Evolutionary conservation across 2,113 vertebrate species (phyloP), one percentile per base, ranked within the genome.

Genomic region (Clarias macrocephalus): DNA sequence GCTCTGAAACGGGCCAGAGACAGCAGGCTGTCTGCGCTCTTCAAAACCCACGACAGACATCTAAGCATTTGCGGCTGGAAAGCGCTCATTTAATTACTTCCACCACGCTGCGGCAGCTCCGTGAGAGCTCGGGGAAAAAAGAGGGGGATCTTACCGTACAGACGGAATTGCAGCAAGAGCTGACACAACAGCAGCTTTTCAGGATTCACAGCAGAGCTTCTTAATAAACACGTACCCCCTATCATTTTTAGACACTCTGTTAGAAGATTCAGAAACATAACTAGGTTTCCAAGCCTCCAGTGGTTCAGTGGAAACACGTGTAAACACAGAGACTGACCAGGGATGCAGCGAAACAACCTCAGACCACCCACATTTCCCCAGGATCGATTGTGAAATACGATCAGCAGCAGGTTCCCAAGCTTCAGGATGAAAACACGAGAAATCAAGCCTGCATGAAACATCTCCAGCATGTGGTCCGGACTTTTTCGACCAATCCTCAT

Each of bases 401-500:
- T 65, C 83, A 37, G 62, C 65, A 37, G 73, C 19, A 62, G 30
- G 33, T 79, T 90, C 93, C 91, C 89, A 85, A 89, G 90, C 91
- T 92, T 92, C 92, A 66, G 79, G 93, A 94, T 92, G 87, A 63
- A 93, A 93, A 92, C 91, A 89, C 84, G 89, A 92, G 77, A 85
- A 89, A 91, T 88, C 84, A 86, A 92, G 91, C 91, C 90, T 93
- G 91, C 94, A 93, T 93, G 92, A 90, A 92, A 93, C 90, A 92
- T 89, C 88, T 95, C 89, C 92, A 92, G 92, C 90, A 87, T 94
- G 91, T 93, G 94, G 94, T 93, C 92, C 90, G 92, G 87, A 89
- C 89, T 93, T 91, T 93, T 93, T 90, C 92, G 3, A 93, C 94
- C 92, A 92, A 80, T 93, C 93, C 94, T 95, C 94, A 94, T 95